Evolutionary conservation across 2,113 vertebrate species (phyloP).

Genomic region (Petroica traversi): DNA sequence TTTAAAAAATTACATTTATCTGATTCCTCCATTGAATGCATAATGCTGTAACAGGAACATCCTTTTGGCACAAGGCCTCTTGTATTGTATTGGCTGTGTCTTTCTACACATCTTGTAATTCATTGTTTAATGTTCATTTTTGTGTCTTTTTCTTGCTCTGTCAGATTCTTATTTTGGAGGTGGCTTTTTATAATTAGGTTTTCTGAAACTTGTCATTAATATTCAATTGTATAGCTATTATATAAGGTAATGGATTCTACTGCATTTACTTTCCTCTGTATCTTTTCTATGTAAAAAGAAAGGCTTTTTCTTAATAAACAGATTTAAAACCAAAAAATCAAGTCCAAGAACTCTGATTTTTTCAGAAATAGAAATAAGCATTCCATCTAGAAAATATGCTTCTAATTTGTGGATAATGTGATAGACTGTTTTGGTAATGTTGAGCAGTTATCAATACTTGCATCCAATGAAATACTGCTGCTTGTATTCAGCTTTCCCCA

Average conservation of each 20-base stretch:
- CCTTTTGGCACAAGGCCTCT: not conserved
- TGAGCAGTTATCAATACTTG: not conserved
- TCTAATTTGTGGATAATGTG: not conserved
- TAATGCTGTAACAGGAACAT: not conserved
- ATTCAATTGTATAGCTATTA: constrained; percentile 24
- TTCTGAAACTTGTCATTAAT: constrained; percentile 5
- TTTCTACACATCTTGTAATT: not conserved
- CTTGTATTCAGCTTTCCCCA: not conserved
- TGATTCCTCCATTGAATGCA: not conserved
- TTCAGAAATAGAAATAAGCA: not conserved
- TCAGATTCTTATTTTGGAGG: not conserved
- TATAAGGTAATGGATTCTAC: not conserved
- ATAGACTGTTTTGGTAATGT: not conserved
- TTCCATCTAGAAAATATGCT: not conserved
- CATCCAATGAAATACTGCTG: not conserved
- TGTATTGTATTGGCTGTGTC: not conserved
- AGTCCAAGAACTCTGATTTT: not conserved
- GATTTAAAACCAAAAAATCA: not conserved
- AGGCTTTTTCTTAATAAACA: constrained; percentile 62
- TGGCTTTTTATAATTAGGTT: constrained; percentile 34
- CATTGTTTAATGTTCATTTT: not conserved
- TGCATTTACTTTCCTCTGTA: constrained; percentile 44
- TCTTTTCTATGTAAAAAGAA: constrained; percentile 58
- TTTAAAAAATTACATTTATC: not conserved
- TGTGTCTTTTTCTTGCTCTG: not conserved